phyloP scores from a whole-genome alignment of 1,140 invertebrate genomes.

The Gyrodactylus bullatarudis region DNA sequence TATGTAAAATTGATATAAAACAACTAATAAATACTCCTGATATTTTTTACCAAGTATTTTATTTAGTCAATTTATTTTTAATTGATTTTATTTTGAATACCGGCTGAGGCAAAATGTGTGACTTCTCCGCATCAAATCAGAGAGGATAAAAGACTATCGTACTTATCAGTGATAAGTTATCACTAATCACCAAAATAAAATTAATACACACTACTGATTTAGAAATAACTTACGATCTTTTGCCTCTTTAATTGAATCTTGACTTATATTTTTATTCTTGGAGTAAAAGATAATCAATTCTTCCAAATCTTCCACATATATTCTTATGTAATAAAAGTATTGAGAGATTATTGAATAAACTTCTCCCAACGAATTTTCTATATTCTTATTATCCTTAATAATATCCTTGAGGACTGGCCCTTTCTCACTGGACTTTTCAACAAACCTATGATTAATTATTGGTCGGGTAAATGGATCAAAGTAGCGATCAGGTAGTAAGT shows the following conservation, averaged over 20 bases:
- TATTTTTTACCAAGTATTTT: constrained; percentile 14
- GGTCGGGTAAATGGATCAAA: constrained; percentile 25
- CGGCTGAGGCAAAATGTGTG: too few relatives aligned
- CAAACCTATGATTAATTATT: constrained; percentile 34
- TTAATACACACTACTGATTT: not conserved
- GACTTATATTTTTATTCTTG: constrained; percentile 31
- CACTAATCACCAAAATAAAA: too few relatives aligned
- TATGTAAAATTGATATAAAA: too few relatives aligned
- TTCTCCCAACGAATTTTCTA: constrained; percentile 23
- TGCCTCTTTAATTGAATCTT: constrained; percentile 20
- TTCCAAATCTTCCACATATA: constrained; percentile 32
- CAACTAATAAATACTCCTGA: constrained; percentile 15
- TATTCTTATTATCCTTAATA: constrained; percentile 28
- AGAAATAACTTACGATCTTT: constrained; percentile 13
- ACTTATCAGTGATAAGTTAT: not conserved
- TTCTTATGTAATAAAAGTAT: constrained; percentile 28
- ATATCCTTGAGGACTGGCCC: constrained; percentile 30
- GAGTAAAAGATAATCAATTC: constrained; percentile 30
- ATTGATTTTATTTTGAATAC: constrained; percentile 14
- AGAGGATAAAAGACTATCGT: not conserved
- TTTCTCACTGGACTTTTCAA: constrained; percentile 30
- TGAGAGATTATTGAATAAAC: constrained; percentile 24
- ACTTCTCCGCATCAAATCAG: too few relatives aligned
- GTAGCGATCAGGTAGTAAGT: constrained; percentile 18
- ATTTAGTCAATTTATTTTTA: constrained; percentile 15